phyloP scores from a whole-genome alignment of 1,140 invertebrate genomes.

The Papilio xuthus region DNA sequence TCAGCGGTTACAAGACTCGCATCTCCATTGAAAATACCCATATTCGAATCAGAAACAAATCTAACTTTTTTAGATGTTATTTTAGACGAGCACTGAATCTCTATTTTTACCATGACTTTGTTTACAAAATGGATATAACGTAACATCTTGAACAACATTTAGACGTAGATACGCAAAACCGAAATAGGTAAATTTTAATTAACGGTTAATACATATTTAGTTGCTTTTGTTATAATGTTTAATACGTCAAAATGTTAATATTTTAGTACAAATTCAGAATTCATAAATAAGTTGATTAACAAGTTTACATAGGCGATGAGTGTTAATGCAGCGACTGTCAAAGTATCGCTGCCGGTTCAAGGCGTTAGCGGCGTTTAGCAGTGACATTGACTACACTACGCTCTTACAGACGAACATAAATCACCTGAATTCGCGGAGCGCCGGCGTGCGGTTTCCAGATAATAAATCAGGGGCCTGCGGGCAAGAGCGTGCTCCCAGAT shows the following conservation, averaged over 20 bases:
- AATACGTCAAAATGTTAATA: neutral
- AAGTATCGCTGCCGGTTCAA: slow-evolving; percentile 50
- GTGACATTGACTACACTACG: slow-evolving; percentile 56
- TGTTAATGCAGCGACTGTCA: slow-evolving; percentile 32
- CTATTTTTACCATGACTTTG: neutral
- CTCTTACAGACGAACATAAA: slow-evolving; percentile 61
- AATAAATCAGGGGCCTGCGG: slow-evolving; percentile 73
- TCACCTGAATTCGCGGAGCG: slow-evolving; percentile 61
- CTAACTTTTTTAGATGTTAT: neutral
- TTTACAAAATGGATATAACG: too few species aligned
- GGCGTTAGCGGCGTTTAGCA: slow-evolving; percentile 52
- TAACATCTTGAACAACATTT: too few species aligned
- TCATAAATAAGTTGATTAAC: neutral
- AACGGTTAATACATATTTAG: neutral
- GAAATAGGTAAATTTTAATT: neutral
- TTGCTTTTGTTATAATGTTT: neutral
- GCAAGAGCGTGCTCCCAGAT: slow-evolving; percentile 59
- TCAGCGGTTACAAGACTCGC: neutral
- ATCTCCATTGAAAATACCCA: slow-evolving; percentile 3
- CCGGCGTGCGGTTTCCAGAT: slow-evolving; percentile 61
- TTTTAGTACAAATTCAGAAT: neutral
- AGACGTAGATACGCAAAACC: neutral
- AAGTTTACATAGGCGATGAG: neutral
- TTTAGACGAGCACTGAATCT: neutral
- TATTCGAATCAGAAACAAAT: neutral